phyloP scores from a whole-genome alignment of 2,113 vertebrate genomes.

The Myxocyprinus asiaticus region DNA sequence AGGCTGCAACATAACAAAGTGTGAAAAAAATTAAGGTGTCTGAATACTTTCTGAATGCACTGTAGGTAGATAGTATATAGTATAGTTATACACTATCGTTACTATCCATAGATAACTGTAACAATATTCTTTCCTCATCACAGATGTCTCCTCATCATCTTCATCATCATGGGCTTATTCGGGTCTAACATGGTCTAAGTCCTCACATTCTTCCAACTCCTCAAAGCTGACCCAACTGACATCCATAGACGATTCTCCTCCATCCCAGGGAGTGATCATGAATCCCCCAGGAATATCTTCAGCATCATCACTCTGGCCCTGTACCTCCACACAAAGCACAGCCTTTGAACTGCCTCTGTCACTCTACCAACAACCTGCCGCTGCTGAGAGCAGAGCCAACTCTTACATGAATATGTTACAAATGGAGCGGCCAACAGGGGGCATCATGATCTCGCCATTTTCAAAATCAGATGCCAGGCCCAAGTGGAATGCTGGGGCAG shows the following conservation, averaged over 20 bases:
- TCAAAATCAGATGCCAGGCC: constrained; percentile 64
- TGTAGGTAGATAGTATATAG: no score
- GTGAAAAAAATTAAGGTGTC: no score
- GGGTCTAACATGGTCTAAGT: no score
- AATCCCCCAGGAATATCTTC: constrained; percentile 49
- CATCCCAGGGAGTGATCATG: constrained; percentile 49
- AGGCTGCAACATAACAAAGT: no score
- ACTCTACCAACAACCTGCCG: constrained; percentile 38
- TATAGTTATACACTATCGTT: no score
- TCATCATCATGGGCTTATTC: constrained; percentile 67
- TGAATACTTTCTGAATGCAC: no score
- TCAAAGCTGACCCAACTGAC: constrained; percentile 46
- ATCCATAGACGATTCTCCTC: constrained; percentile 12
- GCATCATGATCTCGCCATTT: constrained; percentile 60
- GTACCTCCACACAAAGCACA: constrained; percentile 54
- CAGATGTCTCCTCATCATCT: constrained; percentile 60
- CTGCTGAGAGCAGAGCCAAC: constrained; percentile 38
- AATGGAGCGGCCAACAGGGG: constrained; percentile 66
- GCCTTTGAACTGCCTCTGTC: constrained; percentile 45
- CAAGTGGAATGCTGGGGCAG: constrained; percentile 57
- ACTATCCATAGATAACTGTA: neutral
- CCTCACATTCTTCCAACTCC: constrained; percentile 44
- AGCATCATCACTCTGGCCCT: constrained; percentile 61
- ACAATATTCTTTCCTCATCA: neutral
- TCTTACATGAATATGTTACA: constrained; percentile 76